Percentiles rank a stretch among this genome's conserved stretches.
phyloP scores from a whole-genome alignment of 2,797 vertebrate species.

The Melanotaenia maccullochi region DNA sequence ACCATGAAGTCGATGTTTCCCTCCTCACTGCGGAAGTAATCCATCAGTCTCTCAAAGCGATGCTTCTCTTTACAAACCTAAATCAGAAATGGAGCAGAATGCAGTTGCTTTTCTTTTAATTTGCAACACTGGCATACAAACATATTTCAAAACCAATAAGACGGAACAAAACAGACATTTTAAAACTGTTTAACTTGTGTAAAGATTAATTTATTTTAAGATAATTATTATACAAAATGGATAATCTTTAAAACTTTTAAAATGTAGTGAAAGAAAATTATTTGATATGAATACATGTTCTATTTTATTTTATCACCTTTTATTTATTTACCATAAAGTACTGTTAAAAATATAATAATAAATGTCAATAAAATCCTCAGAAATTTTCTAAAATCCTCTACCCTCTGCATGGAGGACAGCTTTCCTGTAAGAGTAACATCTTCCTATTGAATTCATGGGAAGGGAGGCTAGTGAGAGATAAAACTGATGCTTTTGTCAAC shows the following conservation, averaged over 20 bases:
- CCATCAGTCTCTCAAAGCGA: conserved; percentile 98
- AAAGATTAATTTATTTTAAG: neutral
- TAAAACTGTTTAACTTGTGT: neutral
- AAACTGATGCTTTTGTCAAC: conserved; percentile 32
- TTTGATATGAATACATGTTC: too few relatives aligned
- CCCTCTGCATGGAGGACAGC: neutral
- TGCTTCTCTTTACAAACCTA: conserved; percentile 97
- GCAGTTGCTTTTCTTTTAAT: neutral
- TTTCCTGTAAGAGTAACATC: conserved; percentile 42
- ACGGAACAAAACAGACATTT: neutral
- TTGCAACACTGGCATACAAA: neutral
- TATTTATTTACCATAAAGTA: neutral
- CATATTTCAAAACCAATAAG: neutral
- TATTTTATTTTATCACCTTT: neutral
- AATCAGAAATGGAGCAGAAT: conserved; percentile 17
- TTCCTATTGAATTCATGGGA: conserved; percentile 68
- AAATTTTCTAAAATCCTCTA: neutral
- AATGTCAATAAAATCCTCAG: neutral
- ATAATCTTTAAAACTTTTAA: too few relatives aligned
- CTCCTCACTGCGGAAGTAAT: conserved; percentile 94
- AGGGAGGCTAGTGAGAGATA: conserved; percentile 43
- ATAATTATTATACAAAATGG: too few relatives aligned
- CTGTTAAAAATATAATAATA: neutral
- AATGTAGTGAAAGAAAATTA: too few relatives aligned
- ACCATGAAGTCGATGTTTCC: conserved; percentile 99